Base-by-base conservation (phyloP, 2,888 invertebrate species). In the Salticus scenicus region DNA sequence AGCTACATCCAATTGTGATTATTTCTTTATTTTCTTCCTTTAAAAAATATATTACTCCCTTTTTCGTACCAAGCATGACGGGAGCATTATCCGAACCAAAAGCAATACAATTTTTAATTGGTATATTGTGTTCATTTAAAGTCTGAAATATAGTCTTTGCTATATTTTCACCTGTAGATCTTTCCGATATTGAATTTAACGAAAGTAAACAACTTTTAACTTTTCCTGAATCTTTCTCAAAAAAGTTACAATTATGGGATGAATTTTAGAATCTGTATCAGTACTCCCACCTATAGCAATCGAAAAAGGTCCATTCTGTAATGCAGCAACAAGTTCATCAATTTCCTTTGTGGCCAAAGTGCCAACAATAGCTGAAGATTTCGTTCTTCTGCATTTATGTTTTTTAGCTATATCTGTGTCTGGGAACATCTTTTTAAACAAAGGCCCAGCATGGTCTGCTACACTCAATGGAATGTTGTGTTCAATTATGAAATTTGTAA, bases 401-500 rank as follows among this genome's bases (percentile, higher is more conserved):
- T 51, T 51, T 20, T 51, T 51, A 51, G 51, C 51, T 5, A 51
- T 51, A 17, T 51, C 17, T 17, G 51, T 8, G 51, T 51, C 51
- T 8, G 51, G 51, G 51, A 51, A 51, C 51, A 51, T 51, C 4
- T 51, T 51, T 51, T 51, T 51, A 51, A 51, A 51, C 17, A 51
- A 51, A 37, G 4, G 37, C 37, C 37, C 37, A 7, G 37, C 37
- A 37, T 37, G 37, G 10, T 37, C 37, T 7, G 37, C 37, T 7
- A 10, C 37, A 37, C 37, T 37, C 10, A 37, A 10, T 4, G 37
- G 37, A 37, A 37, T 10, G 10, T 37, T 37, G 37, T 37, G 37
- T 10, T 37, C 37, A 37, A 37, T 37, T 37, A 37, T 7, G 10
- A 37, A 37, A 37, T 37, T 37, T 37, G 37, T 37, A 10, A 37